Base-by-base conservation (phyloP, 2,113 vertebrate genomes). In the Phaethon lepturus region DNA sequence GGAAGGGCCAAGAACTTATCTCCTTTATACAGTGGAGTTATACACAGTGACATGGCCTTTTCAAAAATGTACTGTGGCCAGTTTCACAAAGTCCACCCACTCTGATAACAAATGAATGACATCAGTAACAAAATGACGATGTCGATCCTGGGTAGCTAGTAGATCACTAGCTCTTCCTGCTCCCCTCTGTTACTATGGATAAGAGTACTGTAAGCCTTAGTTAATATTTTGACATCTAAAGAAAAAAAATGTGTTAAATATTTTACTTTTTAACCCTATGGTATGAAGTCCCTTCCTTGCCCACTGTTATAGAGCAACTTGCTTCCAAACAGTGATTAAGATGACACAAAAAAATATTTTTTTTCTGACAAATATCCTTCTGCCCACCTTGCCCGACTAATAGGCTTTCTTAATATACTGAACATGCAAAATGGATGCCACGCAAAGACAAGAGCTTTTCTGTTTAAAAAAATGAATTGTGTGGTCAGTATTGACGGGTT, bases 61-160 rank as follows among this genome's bases (percentile, higher is more conserved):
- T 68, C 91, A 87, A 78, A 38, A 88, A 44, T 3, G 31, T 29
- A 40, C 82, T 20, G 63, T 52, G 66, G 45, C 59, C 76, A 89
- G 47, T 86, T 92, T 80, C 72, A 45, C 86, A 77, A 90, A 66
- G 68, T 79, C 90, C 82, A 86, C 88, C 74, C 93, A 53, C 94
- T 67, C 47, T 56, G 86, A 93, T 75, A 94, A 78, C 74, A 82
- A 60, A 62, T 17, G 42, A 93, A 81, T 62, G 69, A 78, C 83
- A 92, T 15, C 68, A 49, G 58, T 45, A 80, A 58, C 33, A 83
- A 64, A 72, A 83, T 0, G 0, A 64, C 74, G 62, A 44, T 40
- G 56, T 45, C 1, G 6, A 55, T 42, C 17, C 47, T 1, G 6
- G 26, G 66, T 3, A 78, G 72, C 62, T 7, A 33, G 44, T 38